A percentile compares a stretch with the other conserved stretches of the same genome.
Evolutionary conservation across 1,140 invertebrate species (phyloP).

Genomic region (Aleiodes sp.): DNA sequence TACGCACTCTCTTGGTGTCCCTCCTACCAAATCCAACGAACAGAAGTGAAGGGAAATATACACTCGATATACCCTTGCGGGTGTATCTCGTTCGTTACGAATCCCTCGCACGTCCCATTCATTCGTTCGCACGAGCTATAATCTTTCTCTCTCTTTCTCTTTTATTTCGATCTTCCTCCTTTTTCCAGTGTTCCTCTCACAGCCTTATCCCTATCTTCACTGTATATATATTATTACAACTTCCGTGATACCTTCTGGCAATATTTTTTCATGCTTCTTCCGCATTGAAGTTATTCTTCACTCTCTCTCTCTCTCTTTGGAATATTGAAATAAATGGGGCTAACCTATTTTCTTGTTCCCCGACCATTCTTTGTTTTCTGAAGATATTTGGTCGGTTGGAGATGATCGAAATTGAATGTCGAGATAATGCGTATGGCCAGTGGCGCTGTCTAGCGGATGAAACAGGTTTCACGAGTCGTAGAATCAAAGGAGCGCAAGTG

Average conservation of each 20-base stretch:
- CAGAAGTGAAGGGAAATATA: constrained; percentile 10
- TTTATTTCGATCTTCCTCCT: constrained; percentile 3
- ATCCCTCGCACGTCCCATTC: constrained; percentile 25
- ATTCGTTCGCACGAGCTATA: constrained; percentile 25
- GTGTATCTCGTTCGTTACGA: constrained; percentile 24
- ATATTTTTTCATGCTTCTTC: no score
- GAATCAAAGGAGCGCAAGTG: no score
- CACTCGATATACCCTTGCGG: constrained; percentile 18
- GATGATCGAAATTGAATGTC: no score
- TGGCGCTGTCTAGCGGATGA: no score
- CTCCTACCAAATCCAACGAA: neutral
- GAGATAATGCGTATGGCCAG: no score
- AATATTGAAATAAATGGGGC: no score
- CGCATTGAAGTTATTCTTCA: no score
- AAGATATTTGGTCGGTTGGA: no score
- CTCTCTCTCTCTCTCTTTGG: no score
- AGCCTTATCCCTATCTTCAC: neutral
- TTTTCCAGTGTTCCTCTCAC: neutral
- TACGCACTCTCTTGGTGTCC: neutral
- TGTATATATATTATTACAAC: neutral
- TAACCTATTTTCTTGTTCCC: no score
- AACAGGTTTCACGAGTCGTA: no score
- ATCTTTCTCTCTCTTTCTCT: neutral
- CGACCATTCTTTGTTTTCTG: no score
- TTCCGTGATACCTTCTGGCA: constrained; percentile 29